Percentiles rank a stretch among this genome's conserved stretches.
Conservation (phyloP, 2,797 vertebrate genomes). For the Pelochelys cantorii region DNA sequence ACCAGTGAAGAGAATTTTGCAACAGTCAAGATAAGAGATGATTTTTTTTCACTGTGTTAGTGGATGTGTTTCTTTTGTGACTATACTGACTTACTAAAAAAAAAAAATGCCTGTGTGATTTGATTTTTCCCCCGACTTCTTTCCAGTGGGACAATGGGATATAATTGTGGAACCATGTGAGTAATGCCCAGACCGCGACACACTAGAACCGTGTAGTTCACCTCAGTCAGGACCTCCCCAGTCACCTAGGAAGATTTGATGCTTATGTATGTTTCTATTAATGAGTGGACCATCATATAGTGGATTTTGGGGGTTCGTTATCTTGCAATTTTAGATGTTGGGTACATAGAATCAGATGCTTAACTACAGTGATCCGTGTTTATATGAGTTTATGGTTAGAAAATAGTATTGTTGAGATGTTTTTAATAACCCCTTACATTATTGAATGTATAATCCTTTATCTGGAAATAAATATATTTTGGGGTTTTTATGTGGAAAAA, state of each 20-base stretch:
- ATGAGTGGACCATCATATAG: neutral
- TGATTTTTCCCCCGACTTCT: too few relatives aligned
- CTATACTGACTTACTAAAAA: neutral
- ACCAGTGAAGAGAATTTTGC: neutral
- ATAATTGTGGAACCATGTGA: neutral
- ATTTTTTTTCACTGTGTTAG: neutral
- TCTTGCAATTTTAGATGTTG: neutral
- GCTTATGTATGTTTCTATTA: neutral
- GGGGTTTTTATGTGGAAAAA: neutral
- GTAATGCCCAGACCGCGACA: neutral
- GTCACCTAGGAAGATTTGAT: neutral
- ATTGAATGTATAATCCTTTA: neutral
- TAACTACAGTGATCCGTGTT: neutral
- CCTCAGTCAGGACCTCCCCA: neutral
- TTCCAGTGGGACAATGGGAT: neutral
- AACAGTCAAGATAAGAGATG: neutral
- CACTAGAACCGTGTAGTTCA: neutral
- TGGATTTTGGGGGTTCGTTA: neutral
- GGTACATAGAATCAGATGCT: conserved; percentile 9
- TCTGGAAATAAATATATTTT: neutral
- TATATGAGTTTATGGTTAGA: neutral
- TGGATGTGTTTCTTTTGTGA: neutral
- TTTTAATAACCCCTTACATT: rapidly evolving
- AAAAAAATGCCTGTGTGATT: neutral
- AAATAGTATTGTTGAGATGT: neutral